Percentiles rank a stretch among this genome's conserved stretches.
Conservation (phyloP, 1,140 invertebrate species). For the Calliopsis andreniformis region DNA sequence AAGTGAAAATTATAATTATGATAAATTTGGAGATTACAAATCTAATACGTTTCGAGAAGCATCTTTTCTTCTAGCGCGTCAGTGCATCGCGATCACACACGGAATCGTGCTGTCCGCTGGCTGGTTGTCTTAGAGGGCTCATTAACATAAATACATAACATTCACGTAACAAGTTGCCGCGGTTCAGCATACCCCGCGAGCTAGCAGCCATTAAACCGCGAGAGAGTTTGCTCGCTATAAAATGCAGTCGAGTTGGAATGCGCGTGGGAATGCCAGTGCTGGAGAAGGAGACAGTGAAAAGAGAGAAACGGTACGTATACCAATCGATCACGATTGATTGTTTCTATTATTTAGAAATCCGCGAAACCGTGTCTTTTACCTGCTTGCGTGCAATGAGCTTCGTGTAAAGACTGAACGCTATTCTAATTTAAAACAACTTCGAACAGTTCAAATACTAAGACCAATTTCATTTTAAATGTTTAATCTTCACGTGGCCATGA, state of each 20-base stretch:
- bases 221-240: slow-evolving; percentile 27
- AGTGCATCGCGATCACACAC: background rate
- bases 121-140: slow-evolving; percentile 28
- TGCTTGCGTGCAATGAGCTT: background rate
- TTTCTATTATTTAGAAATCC: slow-evolving; percentile 40
- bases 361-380: slow-evolving; percentile 1
- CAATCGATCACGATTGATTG: slow-evolving; percentile 42
- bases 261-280: slow-evolving; percentile 56
- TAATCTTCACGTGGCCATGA: too few relatives aligned
- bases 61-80: background rate
- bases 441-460: too few relatives aligned
- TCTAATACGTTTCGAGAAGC: background rate
- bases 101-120: slow-evolving; percentile 2
- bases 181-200: slow-evolving; percentile 54
- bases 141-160: slow-evolving; percentile 68
- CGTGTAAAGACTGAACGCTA: too few relatives aligned
- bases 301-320: slow-evolving; percentile 33
- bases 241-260: slow-evolving; percentile 53
- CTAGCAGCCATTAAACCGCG: slow-evolving; percentile 39
- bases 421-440: too few relatives aligned
- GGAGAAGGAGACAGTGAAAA: slow-evolving; percentile 20
- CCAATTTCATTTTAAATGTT: too few relatives aligned
- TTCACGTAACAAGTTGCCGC: slow-evolving; percentile 54
- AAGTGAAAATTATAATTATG: too few relatives aligned
- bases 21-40: too few relatives aligned